Evolutionary conservation across 2,888 invertebrate genomes (phyloP).

Genomic region (Chaetoderma sp.): DNA sequence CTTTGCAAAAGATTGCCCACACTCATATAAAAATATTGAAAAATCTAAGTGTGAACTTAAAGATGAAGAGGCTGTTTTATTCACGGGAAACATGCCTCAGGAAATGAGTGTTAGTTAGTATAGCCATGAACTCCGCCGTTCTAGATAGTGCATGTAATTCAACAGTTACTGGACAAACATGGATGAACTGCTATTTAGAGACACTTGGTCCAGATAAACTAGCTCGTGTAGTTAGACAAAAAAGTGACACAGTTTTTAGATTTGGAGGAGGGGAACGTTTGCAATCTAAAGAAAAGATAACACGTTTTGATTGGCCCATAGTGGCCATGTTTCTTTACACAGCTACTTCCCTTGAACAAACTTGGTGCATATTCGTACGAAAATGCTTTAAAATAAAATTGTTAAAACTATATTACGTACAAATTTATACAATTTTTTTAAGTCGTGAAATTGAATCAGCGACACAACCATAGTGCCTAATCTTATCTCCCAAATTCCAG

Average conservation of each 20-base stretch:
- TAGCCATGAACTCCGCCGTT: not conserved
- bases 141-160: constrained; percentile 10
- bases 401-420: no score
- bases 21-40: constrained; percentile 2
- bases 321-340: no score
- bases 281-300: not conserved
- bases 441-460: no score
- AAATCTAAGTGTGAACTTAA: no score
- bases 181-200: constrained; percentile 2
- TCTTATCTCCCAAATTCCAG: no score
- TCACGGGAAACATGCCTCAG: not conserved
- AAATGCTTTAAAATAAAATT: no score
- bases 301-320: no score
- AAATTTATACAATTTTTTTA: no score
- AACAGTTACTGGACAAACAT: constrained; percentile 3
- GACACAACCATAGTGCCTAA: no score
- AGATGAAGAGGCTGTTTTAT: not conserved
- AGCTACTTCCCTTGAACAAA: no score
- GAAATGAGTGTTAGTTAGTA: constrained; percentile 5
- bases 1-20: not conserved
- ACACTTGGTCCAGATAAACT: not conserved
- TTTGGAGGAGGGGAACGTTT: constrained; percentile 4
- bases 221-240: not conserved
- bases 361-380: no score
- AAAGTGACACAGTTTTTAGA: constrained; percentile 6